Evolutionary conservation across 1,140 invertebrate genomes (phyloP).

Genomic region (Pantala flavescens): DNA sequence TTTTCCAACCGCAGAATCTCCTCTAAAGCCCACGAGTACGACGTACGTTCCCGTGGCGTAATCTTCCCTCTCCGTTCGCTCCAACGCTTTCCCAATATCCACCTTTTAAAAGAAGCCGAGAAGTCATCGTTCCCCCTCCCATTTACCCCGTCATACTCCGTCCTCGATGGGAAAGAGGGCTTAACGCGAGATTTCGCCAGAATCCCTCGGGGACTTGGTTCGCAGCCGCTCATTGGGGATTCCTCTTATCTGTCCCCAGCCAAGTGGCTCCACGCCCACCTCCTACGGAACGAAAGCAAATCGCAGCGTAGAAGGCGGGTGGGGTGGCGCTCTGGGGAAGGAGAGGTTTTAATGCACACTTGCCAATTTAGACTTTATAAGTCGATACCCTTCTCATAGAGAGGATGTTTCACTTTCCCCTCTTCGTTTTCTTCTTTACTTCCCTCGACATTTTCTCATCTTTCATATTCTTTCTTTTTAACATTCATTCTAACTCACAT

Average conservation of each 20-base stretch:
- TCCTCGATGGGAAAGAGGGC: not conserved
- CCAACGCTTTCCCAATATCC: not conserved
- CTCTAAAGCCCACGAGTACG: not conserved
- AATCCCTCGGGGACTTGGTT: not conserved
- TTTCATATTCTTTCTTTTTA: too few species aligned
- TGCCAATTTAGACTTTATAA: too few species aligned
- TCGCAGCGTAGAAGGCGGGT: not conserved
- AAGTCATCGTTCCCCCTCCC: not conserved
- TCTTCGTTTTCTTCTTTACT: too few species aligned
- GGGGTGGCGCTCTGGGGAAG: too few species aligned
- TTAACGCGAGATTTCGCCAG: not conserved
- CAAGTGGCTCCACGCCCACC: not conserved
- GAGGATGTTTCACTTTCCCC: too few species aligned
- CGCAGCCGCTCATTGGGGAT: not conserved
- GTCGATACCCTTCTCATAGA: too few species aligned
- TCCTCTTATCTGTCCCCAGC: not conserved
- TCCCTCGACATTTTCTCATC: too few species aligned
- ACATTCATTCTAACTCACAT: too few species aligned
- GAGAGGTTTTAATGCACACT: too few species aligned
- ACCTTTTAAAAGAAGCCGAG: not conserved
- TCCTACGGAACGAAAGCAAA: not conserved
- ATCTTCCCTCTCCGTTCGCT: not conserved
- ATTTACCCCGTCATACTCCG: slow-evolving; percentile 8
- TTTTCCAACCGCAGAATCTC: not conserved
- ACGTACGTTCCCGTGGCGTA: not conserved